phyloP scores from a whole-genome alignment of 2,888 invertebrate species.

The Tenthredo amoena region DNA sequence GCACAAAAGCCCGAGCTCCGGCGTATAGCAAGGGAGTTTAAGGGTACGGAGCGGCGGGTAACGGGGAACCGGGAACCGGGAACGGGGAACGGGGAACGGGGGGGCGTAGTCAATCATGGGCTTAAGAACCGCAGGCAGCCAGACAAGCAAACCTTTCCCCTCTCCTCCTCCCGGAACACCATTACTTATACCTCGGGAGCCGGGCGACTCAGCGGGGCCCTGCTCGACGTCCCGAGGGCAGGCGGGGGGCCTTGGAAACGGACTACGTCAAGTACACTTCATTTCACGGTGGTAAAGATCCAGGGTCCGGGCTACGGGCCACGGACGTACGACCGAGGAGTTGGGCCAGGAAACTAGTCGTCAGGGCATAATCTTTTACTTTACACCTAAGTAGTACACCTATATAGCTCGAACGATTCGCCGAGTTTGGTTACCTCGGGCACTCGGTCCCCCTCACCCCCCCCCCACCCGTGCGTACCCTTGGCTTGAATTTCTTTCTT shows the following conservation, averaged over 20 bases:
- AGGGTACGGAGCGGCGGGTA: conserved; percentile 26
- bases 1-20: conserved; percentile 39
- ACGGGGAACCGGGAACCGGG: not conserved
- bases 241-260: conserved; percentile 47
- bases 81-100: conserved; percentile 6
- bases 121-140: conserved; percentile 52
- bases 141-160: conserved; percentile 44
- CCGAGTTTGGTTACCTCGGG: not conserved
- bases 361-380: not conserved
- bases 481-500: conserved; percentile 39
- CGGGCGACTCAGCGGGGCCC: conserved; percentile 49
- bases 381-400: not conserved
- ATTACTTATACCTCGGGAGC: conserved; percentile 49
- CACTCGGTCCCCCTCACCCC: too few relatives aligned
- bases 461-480: not conserved
- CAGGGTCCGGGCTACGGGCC: not conserved
- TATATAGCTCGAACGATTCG: not conserved
- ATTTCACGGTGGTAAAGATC: conserved; percentile 42
- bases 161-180: conserved; percentile 17
- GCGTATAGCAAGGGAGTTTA: conserved; percentile 21
- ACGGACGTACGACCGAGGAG: not conserved
- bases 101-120: conserved; percentile 50
- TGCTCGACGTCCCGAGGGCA: conserved; percentile 48
- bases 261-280: conserved; percentile 49
- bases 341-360: not conserved